phyloP scores from a whole-genome alignment of 2,113 vertebrate species.

The Eulemur macaco region DNA sequence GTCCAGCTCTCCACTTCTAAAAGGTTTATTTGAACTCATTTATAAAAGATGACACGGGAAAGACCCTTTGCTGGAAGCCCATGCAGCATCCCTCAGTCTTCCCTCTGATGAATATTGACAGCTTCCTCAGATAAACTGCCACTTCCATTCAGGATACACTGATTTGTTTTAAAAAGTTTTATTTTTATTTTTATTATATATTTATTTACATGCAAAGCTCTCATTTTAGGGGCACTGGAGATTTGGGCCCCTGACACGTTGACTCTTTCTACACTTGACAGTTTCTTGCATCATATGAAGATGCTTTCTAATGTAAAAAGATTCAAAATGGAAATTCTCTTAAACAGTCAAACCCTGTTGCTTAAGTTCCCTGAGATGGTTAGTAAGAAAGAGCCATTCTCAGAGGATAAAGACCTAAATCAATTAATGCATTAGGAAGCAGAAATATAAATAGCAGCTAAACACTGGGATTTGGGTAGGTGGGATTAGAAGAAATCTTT shows the following conservation, averaged over 20 bases:
- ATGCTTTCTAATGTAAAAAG: background rate
- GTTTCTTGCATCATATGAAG: background rate
- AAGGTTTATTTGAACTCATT: background rate
- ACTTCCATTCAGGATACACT: background rate
- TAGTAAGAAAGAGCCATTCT: background rate
- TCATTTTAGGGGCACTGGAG: background rate
- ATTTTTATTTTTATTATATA: background rate
- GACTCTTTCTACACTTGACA: background rate
- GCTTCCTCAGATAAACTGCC: background rate
- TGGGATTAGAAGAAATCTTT: background rate
- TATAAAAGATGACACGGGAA: background rate
- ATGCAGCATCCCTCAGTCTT: background rate
- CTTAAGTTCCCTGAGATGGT: background rate
- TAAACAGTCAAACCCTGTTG: background rate
- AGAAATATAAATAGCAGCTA: background rate
- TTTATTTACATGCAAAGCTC: background rate
- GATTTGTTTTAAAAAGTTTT: background rate
- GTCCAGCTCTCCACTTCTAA: background rate
- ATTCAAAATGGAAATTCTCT: background rate
- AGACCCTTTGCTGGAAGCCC: background rate
- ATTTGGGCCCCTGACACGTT: background rate
- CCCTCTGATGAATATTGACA: background rate
- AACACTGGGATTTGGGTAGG: background rate
- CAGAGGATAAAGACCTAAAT: background rate
- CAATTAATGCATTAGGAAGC: background rate